Evolutionary conservation across 2,888 invertebrate genomes (phyloP), one percentile per base, ranked within the genome.

Genomic region (Lycophotia porphyrea): DNA sequence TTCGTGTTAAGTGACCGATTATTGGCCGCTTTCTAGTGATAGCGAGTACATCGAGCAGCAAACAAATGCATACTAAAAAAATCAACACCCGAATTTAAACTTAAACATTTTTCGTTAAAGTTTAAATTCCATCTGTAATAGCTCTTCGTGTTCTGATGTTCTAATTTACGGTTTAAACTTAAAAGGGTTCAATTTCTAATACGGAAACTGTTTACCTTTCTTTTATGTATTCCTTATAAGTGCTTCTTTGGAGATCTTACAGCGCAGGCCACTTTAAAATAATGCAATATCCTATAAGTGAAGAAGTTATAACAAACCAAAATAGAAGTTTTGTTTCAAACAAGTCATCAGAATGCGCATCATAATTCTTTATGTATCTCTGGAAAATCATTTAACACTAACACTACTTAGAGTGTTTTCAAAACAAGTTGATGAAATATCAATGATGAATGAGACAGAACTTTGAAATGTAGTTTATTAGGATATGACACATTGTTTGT

Each of bases 1-100:
- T 91, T 88, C 88, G 87, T 91, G 91, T 90, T 91, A 91, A 92
- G 90, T 92, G 91, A 91, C 90, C 92, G 92, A 92, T 93, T 92
- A 91, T 91, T 90, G 88, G 89, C 90, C 88, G 88, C 90, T 91
- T 92, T 91, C 89, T 89, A 90, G 84, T 80, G 86, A 85, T 88
- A 88, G 85, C 68, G 60, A 82, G 86, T 87, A 87, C 86, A 84
- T 78, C 67, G 65, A 74, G 79, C 78, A 55, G 55, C 74, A 80
- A 80, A 85, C 78, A 85, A 87, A 81, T 74, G 79, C 74, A 55
- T 80, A 73, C 74, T 69, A 81, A 75, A 80, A 81, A 85, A 74
- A 70, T 60, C 68, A 64, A 72, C 47, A 11, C 39, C 72, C 73
- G 60, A 86, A 84, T 78, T 68, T 68, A 61, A 66, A 79, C 86